Evolutionary conservation across 35 echinoderm and acorn worm species (phyloP).

Genomic region (Holothuria glaberrima): DNA sequence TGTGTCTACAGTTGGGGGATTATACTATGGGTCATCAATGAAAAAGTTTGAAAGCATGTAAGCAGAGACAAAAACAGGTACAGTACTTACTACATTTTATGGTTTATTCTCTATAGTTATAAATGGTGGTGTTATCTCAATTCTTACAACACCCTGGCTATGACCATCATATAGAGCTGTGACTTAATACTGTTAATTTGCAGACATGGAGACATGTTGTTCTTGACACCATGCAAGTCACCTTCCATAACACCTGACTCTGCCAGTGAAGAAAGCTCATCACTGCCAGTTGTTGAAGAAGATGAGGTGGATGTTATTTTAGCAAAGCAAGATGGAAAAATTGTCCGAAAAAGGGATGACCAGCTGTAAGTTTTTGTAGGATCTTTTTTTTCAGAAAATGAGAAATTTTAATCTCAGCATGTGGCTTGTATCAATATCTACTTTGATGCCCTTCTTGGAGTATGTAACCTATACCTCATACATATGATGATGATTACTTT

Average conservation of each 20-base stretch:
- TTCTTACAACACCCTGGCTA: too few relatives aligned
- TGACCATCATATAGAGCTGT: too few relatives aligned
- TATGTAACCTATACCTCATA: too few relatives aligned
- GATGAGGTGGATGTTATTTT: conserved; percentile 93
- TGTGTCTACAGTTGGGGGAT: too few relatives aligned
- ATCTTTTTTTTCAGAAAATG: not conserved
- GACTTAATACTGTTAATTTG: not conserved
- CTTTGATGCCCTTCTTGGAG: too few relatives aligned
- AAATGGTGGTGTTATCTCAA: not conserved
- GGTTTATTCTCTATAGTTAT: not conserved
- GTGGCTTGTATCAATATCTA: too few relatives aligned
- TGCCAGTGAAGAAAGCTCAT: conserved; percentile 8
- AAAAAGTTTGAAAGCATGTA: too few relatives aligned
- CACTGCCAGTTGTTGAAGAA: conserved; percentile 62
- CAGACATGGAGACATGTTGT: conserved; percentile 98
- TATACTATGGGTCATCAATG: too few relatives aligned
- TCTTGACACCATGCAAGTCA: conserved; percentile 61
- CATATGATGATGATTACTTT: too few relatives aligned
- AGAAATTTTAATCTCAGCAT: too few relatives aligned
- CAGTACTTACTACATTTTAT: too few relatives aligned
- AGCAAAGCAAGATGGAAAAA: conserved; percentile 87
- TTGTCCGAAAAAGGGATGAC: conserved; percentile 85
- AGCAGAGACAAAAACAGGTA: too few relatives aligned
- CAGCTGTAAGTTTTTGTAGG: conserved; percentile 77
- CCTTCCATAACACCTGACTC: conserved; percentile 34